These are phyloP conservation scores for Pseudanteris insignis DNA, from an alignment of 2,888 invertebrate genomes.

Conservation along the genomic window DNA sequence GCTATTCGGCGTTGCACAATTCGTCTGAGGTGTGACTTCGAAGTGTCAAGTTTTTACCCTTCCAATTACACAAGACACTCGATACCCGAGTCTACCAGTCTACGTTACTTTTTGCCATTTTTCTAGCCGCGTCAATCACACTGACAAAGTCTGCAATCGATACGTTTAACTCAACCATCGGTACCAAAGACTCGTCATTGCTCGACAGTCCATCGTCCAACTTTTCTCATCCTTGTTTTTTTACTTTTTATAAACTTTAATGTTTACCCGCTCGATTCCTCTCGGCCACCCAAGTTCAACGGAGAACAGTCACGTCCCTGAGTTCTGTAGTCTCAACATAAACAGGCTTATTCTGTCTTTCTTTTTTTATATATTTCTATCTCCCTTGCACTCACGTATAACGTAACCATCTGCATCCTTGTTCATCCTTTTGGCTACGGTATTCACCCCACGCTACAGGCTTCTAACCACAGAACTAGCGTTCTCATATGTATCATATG, in stretches of 20 bases:
- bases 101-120: conserved; percentile 17
- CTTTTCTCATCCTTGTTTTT: too few relatives aligned
- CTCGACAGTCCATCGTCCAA: too few relatives aligned
- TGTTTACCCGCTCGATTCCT: too few relatives aligned
- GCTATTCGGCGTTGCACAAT: conserved; percentile 38
- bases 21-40: conserved; percentile 27
- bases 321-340: too few relatives aligned
- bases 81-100: conserved; percentile 41
- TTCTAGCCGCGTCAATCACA: neutral
- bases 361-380: conserved; percentile 16
- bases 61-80: conserved; percentile 39
- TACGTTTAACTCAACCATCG: conserved; percentile 11
- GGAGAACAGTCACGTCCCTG: too few relatives aligned
- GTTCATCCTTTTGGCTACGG: conserved; percentile 44
- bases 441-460: conserved; percentile 59
- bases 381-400: too few relatives aligned
- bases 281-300: too few relatives aligned
- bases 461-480: conserved; percentile 65
- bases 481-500: conserved; percentile 67
- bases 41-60: conserved; percentile 43
- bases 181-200: too few relatives aligned
- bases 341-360: conserved; percentile 6
- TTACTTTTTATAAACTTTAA: too few relatives aligned
- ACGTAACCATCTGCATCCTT: too few relatives aligned
- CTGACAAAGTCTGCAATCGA: conserved; percentile 9